phyloP scores from a whole-genome alignment of 2,888 invertebrate species.

The Phania funesta region DNA sequence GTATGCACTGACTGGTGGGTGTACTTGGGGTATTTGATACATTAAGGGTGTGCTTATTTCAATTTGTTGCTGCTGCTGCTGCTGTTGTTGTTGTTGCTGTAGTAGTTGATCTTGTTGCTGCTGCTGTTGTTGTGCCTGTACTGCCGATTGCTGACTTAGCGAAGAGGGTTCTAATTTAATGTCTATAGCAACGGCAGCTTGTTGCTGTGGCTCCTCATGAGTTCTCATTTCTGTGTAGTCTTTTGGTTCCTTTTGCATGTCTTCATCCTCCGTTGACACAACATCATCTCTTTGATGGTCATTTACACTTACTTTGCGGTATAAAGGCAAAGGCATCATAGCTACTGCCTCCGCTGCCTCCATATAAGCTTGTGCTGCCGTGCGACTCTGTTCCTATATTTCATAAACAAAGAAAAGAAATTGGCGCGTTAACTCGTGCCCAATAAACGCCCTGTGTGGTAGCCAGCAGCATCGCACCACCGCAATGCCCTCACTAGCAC shows the following conservation, averaged over 20 bases:
- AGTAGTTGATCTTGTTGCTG: slow-evolving; percentile 39
- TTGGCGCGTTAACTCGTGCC: slow-evolving; percentile 59
- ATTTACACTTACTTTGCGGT: slow-evolving; percentile 72
- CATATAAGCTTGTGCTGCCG: slow-evolving; percentile 73
- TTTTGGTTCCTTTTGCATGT: slow-evolving; percentile 74
- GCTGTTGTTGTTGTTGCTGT: slow-evolving; percentile 58
- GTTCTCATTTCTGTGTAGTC: slow-evolving; percentile 75
- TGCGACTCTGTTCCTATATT: slow-evolving; percentile 72
- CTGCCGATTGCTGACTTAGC: slow-evolving; percentile 59
- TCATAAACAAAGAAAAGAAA: slow-evolving; percentile 30
- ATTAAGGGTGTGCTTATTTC: slow-evolving; percentile 68
- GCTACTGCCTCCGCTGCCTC: slow-evolving; percentile 72
- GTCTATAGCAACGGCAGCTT: slow-evolving; percentile 71
- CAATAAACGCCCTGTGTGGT: slow-evolving; percentile 7
- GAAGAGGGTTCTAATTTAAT: slow-evolving; percentile 75
- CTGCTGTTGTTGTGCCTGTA: slow-evolving; percentile 54
- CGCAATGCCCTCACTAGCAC: neutral
- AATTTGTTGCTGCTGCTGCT: slow-evolving; percentile 62
- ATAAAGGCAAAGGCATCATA: slow-evolving; percentile 72
- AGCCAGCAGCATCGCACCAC: slow-evolving; percentile 13
- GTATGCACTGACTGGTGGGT: slow-evolving; percentile 69
- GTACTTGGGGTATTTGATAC: slow-evolving; percentile 75
- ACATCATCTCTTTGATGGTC: slow-evolving; percentile 71
- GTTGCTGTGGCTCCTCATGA: slow-evolving; percentile 63
- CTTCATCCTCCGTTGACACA: slow-evolving; percentile 65